Evolutionary conservation across 2,113 vertebrate genomes (phyloP).

Genomic region (Beaufortia kweichowensis): DNA sequence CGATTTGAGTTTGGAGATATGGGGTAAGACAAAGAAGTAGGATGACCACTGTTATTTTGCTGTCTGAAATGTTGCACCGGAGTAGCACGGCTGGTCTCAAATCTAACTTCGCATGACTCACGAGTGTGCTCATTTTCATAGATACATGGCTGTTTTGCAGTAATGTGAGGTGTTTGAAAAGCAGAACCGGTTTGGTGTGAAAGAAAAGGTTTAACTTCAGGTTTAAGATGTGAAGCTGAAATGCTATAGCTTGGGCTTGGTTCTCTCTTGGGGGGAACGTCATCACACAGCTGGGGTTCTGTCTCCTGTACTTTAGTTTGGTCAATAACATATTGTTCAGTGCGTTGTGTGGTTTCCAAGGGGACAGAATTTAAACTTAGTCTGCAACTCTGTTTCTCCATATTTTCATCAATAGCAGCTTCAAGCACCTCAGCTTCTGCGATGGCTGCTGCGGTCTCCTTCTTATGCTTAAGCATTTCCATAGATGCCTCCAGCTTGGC

Average conservation of each 20-base stretch:
- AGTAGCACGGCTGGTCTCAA: not conserved
- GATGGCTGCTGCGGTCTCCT: not conserved
- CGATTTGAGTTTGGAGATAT: not conserved
- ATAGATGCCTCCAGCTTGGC: constrained; percentile 9
- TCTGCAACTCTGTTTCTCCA: constrained; percentile 15
- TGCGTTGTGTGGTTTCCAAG: not conserved
- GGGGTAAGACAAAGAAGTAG: not conserved
- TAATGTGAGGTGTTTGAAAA: not conserved
- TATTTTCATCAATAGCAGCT: not conserved
- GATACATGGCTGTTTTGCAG: not conserved
- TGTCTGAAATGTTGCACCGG: not conserved
- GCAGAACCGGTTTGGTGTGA: not conserved
- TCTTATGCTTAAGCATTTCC: not conserved
- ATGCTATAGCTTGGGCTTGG: not conserved
- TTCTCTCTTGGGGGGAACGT: not conserved
- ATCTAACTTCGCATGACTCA: not conserved
- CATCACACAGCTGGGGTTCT: not conserved
- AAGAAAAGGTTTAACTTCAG: constrained; percentile 31
- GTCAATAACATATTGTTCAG: not conserved
- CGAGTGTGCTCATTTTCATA: not conserved
- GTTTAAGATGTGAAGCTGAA: constrained; percentile 31
- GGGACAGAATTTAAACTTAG: not conserved
- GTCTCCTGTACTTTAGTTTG: not conserved
- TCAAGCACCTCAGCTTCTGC: not conserved
- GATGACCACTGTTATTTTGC: not conserved